These are phyloP conservation scores for Limnephilus auricula DNA, from an alignment of 2,888 invertebrate species.

Conservation along the genomic window DNA sequence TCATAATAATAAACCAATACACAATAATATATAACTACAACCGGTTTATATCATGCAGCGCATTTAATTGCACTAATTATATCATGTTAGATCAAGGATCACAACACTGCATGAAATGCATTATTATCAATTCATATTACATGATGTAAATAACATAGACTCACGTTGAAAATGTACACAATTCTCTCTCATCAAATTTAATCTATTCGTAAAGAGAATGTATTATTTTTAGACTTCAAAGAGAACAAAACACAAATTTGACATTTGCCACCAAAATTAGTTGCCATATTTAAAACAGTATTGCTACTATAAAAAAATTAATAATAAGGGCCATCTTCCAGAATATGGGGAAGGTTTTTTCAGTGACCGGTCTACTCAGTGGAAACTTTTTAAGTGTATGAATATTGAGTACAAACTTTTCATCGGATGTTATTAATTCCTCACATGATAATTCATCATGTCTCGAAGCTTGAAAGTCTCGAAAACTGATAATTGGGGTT, in stretches of 20 bases:
- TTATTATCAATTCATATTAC: background rate
- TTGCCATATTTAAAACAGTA: background rate
- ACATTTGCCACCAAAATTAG: constrained; percentile 38
- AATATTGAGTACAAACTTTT: no score
- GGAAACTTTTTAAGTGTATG: no score
- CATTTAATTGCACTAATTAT: no score
- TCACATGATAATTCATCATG: no score
- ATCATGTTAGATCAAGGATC: background rate
- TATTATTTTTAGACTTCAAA: background rate
- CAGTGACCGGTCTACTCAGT: no score
- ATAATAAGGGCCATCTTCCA: background rate
- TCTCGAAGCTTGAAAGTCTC: no score
- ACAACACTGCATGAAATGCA: no score
- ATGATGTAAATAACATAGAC: no score
- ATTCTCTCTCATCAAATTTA: background rate
- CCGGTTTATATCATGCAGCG: background rate
- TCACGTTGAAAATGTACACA: background rate
- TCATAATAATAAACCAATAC: no score
- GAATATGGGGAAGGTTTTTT: background rate
- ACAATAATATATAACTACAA: background rate
- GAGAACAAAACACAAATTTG: constrained; percentile 8
- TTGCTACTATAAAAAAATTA: background rate
- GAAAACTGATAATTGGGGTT: no score
- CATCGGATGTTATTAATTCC: no score
- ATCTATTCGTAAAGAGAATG: background rate